Evolutionary conservation across 2,888 invertebrate genomes (phyloP), one percentile per base, ranked within the genome.

Genomic region (Steinernema scapterisci): DNA sequence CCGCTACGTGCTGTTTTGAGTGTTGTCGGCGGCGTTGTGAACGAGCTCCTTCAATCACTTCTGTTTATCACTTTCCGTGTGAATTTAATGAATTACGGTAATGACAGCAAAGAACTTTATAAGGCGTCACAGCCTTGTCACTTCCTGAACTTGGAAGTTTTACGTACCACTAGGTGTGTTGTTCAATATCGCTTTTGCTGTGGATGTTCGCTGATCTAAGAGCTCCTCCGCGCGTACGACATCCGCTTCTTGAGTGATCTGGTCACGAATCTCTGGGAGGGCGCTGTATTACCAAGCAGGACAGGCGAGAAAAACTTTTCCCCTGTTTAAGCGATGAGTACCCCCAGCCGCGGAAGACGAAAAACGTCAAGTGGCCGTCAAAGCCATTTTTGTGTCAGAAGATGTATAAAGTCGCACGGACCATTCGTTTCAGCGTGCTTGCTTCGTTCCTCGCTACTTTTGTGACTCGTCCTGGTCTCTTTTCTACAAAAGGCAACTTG

Each of bases 311-410:
- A 38, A 38, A 63, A 31, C 19, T 2, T 21, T 5, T 27, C 63
- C 16, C 63, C n/a, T 63, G 27, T 63, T 63, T 38, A 38, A 27
- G 63, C 63, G 63, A 31, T n/a, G 27, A 63, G 63, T 63, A n/a
- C 63, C 38, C n/a, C 38, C 16, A 13, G 27, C 11, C 63, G 27
- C 63, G 31, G 27, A 63, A 27, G 63, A 27, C 21, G 16, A 63
- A 63, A 63, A 63, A 63, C 38, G 63, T 31, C 6, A 63, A 16
- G 21, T 16, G 63, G 31, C 9, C 25, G 23, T 31, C 27, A 63
- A 63, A 11, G 63, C 16, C 38, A 27, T 63, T n/a, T 63, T 31
- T 63, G 13, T 27, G 63, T 1, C 38, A 2, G 63, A 19, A 54
- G 23, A 63, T 63, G 16, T 63, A 63, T 63, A 63, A 63, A 63